Evolutionary conservation across 2,113 vertebrate species (phyloP).

Genomic region (Rattus norvegicus): DNA sequence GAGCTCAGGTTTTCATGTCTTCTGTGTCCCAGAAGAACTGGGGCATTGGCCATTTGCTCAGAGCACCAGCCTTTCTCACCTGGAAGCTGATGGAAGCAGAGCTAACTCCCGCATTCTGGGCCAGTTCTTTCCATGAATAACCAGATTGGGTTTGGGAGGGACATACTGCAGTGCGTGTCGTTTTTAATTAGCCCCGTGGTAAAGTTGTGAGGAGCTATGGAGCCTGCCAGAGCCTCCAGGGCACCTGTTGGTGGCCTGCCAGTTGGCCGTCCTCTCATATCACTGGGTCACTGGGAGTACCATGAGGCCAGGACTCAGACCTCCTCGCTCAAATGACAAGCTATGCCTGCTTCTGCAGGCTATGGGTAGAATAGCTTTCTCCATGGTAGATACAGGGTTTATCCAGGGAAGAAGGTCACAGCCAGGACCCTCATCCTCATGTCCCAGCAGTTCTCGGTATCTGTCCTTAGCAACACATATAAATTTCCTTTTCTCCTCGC

Average conservation of each 20-base stretch:
- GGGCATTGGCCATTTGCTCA: neutral
- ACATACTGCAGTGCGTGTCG: fast-evolving
- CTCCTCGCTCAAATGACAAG: fast-evolving
- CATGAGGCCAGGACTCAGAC: neutral
- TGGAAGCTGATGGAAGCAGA: neutral
- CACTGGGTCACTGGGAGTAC: neutral
- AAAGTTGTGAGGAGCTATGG: neutral
- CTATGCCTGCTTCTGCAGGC: fast-evolving
- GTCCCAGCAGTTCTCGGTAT: fast-evolving
- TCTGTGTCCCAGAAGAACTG: fast-evolving
- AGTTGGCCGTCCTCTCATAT: neutral
- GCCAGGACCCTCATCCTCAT: no score
- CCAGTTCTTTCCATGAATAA: fast-evolving
- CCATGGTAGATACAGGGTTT: fast-evolving
- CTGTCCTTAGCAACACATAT: neutral
- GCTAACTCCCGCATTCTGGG: neutral
- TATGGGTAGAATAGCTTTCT: fast-evolving
- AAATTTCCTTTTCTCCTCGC: no score
- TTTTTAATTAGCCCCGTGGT: neutral
- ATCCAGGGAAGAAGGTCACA: fast-evolving
- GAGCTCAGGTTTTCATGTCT: fast-evolving
- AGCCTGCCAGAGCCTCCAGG: neutral
- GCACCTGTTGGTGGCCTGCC: neutral
- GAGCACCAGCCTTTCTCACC: no score
- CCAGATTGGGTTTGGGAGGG: neutral